Evolutionary conservation across 2,113 vertebrate genomes (phyloP).

Genomic region (Corythornis madagascariensis): DNA sequence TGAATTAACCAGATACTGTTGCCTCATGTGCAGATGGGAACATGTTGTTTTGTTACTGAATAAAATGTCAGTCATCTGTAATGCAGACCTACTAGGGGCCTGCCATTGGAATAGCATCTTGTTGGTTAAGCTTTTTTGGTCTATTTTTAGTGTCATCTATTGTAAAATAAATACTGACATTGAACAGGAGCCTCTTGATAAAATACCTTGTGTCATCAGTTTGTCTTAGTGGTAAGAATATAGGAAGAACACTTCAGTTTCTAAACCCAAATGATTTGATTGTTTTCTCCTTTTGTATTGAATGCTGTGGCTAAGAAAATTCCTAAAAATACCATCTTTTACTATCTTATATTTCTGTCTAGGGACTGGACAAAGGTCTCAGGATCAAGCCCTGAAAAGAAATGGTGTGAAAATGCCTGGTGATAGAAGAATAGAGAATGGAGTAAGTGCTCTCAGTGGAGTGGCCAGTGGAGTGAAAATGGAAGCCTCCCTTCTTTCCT

Average conservation of each 20-base stretch:
- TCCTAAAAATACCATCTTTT: background rate
- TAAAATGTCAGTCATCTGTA: background rate
- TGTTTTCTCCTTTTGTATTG: background rate
- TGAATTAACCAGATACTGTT: background rate
- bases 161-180: background rate
- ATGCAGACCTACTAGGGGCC: background rate
- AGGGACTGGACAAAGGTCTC: constrained; percentile 80
- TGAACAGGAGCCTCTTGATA: background rate
- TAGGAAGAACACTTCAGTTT: background rate
- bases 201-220: background rate
- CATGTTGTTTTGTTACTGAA: background rate
- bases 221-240: background rate
- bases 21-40: background rate
- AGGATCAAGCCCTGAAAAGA: constrained; percentile 83
- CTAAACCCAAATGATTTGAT: background rate
- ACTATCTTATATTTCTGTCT: background rate
- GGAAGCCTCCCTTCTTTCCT: background rate
- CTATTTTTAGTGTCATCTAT: background rate
- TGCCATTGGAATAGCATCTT: background rate
- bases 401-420: constrained; percentile 85
- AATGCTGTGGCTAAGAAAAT: background rate
- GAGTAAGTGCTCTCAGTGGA: constrained; percentile 78
- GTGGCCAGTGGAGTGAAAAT: background rate
- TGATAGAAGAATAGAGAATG: constrained; percentile 92
- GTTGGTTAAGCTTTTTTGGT: background rate